These are phyloP conservation scores for Cantharis lateralis DNA, from an alignment of 2,888 invertebrate species.

Conservation along the genomic window DNA sequence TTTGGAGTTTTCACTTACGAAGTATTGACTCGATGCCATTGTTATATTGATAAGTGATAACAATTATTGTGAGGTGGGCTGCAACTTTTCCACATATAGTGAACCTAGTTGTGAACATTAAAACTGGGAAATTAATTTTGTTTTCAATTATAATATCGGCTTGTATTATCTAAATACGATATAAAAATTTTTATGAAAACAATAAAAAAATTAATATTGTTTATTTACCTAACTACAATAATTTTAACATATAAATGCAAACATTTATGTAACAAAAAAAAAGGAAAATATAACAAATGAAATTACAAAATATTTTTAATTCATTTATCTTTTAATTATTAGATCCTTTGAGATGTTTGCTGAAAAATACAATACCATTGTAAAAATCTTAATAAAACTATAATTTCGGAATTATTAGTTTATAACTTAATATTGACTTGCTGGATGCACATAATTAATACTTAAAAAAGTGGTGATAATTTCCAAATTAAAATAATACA, in stretches of 20 bases:
- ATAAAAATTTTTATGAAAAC: not conserved
- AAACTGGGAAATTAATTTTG: too few relatives aligned
- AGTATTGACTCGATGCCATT: too few relatives aligned
- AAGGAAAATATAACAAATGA: not conserved
- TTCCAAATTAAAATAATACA: not conserved
- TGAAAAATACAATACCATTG: not conserved
- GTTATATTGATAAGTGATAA: too few relatives aligned
- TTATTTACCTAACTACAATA: not conserved
- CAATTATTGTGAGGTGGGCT: too few relatives aligned
- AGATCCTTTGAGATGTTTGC: not conserved
- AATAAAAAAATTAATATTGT: not conserved
- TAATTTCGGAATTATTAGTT: not conserved
- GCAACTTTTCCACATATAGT: too few relatives aligned
- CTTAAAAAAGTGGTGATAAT: not conserved
- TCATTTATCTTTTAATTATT: not conserved
- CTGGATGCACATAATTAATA: not conserved
- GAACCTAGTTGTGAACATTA: too few relatives aligned
- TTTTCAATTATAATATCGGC: too few relatives aligned
- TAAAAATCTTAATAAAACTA: not conserved
- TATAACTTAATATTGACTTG: not conserved
- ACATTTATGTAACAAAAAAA: not conserved
- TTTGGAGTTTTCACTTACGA: too few relatives aligned
- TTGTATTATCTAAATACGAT: too few relatives aligned
- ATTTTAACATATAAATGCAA: not conserved
- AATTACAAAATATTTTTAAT: not conserved